Base-by-base conservation (phyloP, 2,113 vertebrate species). In the Chamaea fasciata region DNA sequence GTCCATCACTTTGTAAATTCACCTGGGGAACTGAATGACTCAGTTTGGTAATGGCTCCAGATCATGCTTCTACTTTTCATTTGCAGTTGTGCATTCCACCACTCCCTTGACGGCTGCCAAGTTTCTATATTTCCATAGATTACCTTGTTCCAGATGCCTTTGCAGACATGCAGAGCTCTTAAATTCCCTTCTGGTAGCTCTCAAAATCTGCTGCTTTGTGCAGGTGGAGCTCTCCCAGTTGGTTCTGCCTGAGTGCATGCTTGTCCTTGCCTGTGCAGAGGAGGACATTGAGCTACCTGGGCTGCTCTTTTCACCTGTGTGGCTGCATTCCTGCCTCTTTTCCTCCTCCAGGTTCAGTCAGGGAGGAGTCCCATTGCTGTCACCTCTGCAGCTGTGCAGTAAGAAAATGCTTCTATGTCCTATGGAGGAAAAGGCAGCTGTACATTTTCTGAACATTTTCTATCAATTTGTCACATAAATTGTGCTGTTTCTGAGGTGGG, bases 11-110 rank as follows among this genome's bases (percentile, higher is more conserved):
- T 76, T 42, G 62, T 82, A 73, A 87, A 83, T 81, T 93, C 80
- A 93, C 76, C 79, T 81, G 70, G 88, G 94, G 57, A 94, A 81
- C 5, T 14, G 55, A 77, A 55, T 94, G 94, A 95, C 94, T 96
- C 86, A 77, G 64, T 83, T 92, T 76, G 76, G 79, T 81, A 60
- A 93, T 90, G 80, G 62, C 79, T 94, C 21, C 49, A 44, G 56
- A 64, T 88, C 5, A 2, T 88, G 68, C 73, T 74, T 78, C 68
- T 89, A 13, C 71, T 59, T 90, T 81, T 88, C 88, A 90, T 94
- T 94, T 94, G 91, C 8, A 4, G 84, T 90, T 90, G 90, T 71
- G 83, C 83, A 10, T 89, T 71, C 71, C 49, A 63, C 89, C 83
- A 55, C 88, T 95, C 90, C 88, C 85, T 83, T 8, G 5, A 60